A percentile compares a stretch with the other conserved stretches of the same genome.
Evolutionary conservation across 2,888 invertebrate species (phyloP).

Genomic region (Agriopis marginaria): DNA sequence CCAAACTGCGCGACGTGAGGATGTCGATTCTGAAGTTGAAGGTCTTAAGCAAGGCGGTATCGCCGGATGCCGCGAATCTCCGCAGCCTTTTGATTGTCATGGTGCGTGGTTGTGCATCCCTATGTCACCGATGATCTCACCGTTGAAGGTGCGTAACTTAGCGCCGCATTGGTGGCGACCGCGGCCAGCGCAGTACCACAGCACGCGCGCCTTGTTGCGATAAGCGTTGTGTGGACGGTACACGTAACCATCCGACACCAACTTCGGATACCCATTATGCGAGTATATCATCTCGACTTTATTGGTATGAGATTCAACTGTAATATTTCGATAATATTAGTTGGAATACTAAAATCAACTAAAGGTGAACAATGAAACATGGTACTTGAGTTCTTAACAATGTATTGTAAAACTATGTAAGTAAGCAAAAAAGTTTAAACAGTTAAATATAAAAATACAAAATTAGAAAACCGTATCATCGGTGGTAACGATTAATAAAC

Average conservation of each 20-base stretch:
- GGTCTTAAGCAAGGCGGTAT: not conserved
- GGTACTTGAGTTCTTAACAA: not conserved
- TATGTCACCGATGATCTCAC: constrained; percentile 67
- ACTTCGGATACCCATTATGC: constrained; percentile 73
- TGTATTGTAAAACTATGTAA: constrained; percentile 11
- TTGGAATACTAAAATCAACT: constrained; percentile 3
- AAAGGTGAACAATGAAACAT: constrained; percentile 15
- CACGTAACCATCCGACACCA: constrained; percentile 70
- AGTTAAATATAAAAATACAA: not conserved
- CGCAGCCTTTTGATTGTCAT: constrained; percentile 17
- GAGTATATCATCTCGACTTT: constrained; percentile 42
- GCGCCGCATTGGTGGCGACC: constrained; percentile 71
- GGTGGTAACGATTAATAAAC: constrained; percentile 7
- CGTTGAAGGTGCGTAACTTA: constrained; percentile 68
- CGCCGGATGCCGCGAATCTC: constrained; percentile 35
- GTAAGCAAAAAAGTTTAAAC: constrained; percentile 9
- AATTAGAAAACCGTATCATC: not conserved
- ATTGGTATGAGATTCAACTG: constrained; percentile 35
- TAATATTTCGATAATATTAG: constrained; percentile 35
- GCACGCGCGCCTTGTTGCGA: constrained; percentile 72
- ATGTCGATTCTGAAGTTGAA: not conserved
- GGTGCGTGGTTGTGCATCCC: constrained; percentile 70
- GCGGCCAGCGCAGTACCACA: constrained; percentile 79
- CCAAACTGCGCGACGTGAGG: not conserved
- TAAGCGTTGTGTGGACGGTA: constrained; percentile 81